Conservation (phyloP, 2,113 vertebrate genomes). For the Forbesichthys agassizii region DNA sequence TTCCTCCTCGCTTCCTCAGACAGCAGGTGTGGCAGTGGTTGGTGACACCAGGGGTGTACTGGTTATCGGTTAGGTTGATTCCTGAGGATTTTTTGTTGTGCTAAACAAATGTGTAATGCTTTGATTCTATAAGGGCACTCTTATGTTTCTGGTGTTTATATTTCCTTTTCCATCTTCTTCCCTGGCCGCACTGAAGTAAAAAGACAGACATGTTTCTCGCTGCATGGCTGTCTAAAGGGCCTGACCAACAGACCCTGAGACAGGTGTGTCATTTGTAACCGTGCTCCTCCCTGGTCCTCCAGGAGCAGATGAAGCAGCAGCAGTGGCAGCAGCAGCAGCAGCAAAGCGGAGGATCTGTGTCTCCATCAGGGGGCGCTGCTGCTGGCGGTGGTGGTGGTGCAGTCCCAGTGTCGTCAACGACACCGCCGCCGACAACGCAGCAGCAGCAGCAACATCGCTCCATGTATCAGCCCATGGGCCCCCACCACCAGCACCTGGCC, state of each 20-base stretch:
- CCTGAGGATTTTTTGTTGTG: no score
- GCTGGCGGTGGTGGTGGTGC: constrained; percentile 64
- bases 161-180: no score
- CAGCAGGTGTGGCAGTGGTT: constrained; percentile 83
- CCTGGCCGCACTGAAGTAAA: no score
- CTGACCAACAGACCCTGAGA: no score
- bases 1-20: constrained; percentile 95
- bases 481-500: constrained; percentile 92
- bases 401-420: constrained; percentile 47
- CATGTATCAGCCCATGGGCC: constrained; percentile 92
- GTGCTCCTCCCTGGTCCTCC: not conserved
- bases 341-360: constrained; percentile 84
- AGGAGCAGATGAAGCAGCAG: constrained; percentile 98
- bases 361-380: constrained; percentile 71
- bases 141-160: no score
- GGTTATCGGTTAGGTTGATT: no score
- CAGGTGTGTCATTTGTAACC: not conserved
- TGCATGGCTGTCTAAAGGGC: no score
- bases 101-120: no score
- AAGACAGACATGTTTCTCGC: no score
- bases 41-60: not conserved
- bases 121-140: no score
- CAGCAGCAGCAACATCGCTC: constrained; percentile 93
- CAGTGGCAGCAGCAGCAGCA: constrained; percentile 87
- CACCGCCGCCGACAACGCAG: constrained; percentile 74